phyloP scores from a whole-genome alignment of 2,797 vertebrate species.

The Orientallactaga sibirica region DNA sequence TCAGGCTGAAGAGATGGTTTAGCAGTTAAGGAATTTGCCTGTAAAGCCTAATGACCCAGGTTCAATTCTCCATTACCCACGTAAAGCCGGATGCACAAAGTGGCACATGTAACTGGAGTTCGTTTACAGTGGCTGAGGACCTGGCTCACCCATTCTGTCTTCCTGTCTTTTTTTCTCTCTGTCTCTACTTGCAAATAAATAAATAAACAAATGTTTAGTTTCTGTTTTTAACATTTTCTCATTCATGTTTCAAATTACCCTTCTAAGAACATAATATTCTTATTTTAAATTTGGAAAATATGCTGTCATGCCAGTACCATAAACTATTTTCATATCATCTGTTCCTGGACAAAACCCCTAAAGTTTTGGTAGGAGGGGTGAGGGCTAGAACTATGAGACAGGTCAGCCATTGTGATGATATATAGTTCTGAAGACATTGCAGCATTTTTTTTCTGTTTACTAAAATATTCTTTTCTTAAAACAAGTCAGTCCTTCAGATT shows the following conservation, averaged over 20 bases:
- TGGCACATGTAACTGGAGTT: too few species aligned
- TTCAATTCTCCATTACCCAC: too few species aligned
- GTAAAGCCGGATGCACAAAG: too few species aligned
- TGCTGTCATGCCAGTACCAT: constrained; percentile 40
- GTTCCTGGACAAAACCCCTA: constrained; percentile 29
- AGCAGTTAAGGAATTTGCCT: too few species aligned
- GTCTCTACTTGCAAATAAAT: too few species aligned
- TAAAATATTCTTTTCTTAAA: constrained; percentile 54
- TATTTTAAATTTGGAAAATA: constrained; percentile 68
- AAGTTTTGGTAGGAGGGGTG: too few species aligned
- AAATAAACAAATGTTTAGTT: not conserved
- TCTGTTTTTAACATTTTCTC: constrained; percentile 56
- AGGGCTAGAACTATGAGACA: not conserved
- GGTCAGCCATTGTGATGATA: not conserved
- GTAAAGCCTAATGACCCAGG: too few species aligned
- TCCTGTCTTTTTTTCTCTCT: too few species aligned
- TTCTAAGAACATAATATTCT: not conserved
- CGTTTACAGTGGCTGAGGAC: too few species aligned
- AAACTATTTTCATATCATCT: constrained; percentile 50
- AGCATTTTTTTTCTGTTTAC: not conserved
- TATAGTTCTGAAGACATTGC: not conserved
- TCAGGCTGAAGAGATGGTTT: too few species aligned
- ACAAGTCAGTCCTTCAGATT: constrained; percentile 25
- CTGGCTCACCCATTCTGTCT: too few species aligned
- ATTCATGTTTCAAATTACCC: constrained; percentile 58